Evolutionary conservation across 2,797 vertebrate species (phyloP), one percentile per base, ranked within the genome.

Genomic region (Clarias pachynema): DNA sequence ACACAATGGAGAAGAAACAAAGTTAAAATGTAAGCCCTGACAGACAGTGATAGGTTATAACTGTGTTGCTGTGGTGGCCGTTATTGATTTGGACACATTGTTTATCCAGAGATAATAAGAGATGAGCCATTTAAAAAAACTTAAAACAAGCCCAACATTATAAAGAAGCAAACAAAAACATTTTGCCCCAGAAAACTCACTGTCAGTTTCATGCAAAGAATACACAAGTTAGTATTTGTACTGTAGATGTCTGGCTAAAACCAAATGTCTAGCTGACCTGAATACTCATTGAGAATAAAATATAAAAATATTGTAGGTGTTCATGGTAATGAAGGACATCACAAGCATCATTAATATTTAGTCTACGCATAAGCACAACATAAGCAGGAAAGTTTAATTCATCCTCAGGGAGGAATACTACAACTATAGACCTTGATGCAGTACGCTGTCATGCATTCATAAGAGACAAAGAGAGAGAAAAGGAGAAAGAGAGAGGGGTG

Each of bases 281-380:
- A 57, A 75, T 29, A 57, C 18, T 57, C 49, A 75, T 57, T 56
- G 57, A 31, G 49, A 18, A 29, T 16, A 18, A 74, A 7, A 31
- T 75, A 31, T 31, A 29, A 59, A 59, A 57, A 77, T 8, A 34
- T 77, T 18, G 53, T 59, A 37, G 73, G 72, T 37, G 22, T 60
- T 78, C 60, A 60, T 60, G 57, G 31, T 37, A 78, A 60, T 78
- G 75, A 78, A 78, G 75, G 75, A 78, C 56, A 60, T 83, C 70
- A 75, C 78, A 53, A 66, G 26, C 44, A 81, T 81, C 63, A 56
- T 81, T 68, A 81, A 40, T 70, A 72, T 70, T 26, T 40, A 78
- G 12, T 60, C 22, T 37, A 37, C 29, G 18, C 29, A 59, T 59
- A 66, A 53, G 44, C 9, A 56, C 59, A 59, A 59, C 68, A 40